phyloP scores from a whole-genome alignment of 2,113 vertebrate species.

The Nannospalax galili region DNA sequence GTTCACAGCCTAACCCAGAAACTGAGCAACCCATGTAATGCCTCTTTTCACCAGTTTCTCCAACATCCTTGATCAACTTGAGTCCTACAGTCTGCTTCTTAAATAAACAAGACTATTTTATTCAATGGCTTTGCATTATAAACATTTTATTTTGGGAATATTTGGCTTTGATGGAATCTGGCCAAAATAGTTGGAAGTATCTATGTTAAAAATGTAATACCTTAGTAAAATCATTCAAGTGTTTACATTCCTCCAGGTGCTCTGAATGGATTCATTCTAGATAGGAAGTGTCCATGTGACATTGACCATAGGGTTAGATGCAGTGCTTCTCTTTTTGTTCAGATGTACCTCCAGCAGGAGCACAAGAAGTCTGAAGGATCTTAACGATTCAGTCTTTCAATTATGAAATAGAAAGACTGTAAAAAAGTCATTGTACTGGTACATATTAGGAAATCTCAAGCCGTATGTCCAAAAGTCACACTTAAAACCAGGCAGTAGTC shows the following conservation, averaged over 20 bases:
- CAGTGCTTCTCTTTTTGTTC: neutral
- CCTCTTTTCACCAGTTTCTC: slow-evolving; percentile 27
- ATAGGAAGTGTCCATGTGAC: neutral
- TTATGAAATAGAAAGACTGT: slow-evolving; percentile 73
- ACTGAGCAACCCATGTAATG: neutral
- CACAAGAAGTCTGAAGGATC: slow-evolving; percentile 54
- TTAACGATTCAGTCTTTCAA: slow-evolving; percentile 72
- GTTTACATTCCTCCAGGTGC: slow-evolving; percentile 32
- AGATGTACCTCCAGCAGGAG: neutral
- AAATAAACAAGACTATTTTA: slow-evolving; percentile 3
- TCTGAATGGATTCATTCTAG: slow-evolving; percentile 23
- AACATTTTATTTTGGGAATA: slow-evolving; percentile 51
- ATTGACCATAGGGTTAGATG: neutral
- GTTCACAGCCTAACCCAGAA: slow-evolving; percentile 31
- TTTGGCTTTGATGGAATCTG: slow-evolving; percentile 52
- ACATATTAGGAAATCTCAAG: slow-evolving; percentile 80
- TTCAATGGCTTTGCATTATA: slow-evolving; percentile 20
- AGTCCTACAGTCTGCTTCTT: slow-evolving; percentile 19
- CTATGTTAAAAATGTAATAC: slow-evolving; percentile 46
- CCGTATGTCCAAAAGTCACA: slow-evolving; percentile 84
- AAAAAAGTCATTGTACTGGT: slow-evolving; percentile 76
- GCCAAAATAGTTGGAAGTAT: slow-evolving; percentile 52
- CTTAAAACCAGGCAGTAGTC: slow-evolving; percentile 83
- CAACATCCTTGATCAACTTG: neutral
- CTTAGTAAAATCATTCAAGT: slow-evolving; percentile 21